Base-by-base conservation (phyloP, 1,140 invertebrate species). In the Trypoxylus dichotomus region DNA sequence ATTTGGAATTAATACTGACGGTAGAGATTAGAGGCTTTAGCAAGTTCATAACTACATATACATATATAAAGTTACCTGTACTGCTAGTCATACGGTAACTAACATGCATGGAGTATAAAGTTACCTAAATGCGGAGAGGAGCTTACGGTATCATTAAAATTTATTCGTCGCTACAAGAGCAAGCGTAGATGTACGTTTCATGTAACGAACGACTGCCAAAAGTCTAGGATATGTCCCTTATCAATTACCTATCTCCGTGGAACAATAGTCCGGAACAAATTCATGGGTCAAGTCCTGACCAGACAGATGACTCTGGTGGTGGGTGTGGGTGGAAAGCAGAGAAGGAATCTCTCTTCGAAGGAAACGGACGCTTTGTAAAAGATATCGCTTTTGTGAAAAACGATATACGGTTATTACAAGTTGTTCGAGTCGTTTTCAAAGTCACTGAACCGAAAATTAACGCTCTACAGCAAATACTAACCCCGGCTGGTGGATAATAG, bases 401-500 rank as follows among this genome's bases (percentile, higher is more conserved):
- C 37, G 71, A 73, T 73, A 32, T 73, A 73, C 71, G 71, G 71
- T 73, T 73, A 73, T 73, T 73, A 73, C 27, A n/a, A n/a, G 43
- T 47, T 47, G n/a, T 47, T 47, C 43, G 10, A 10, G 43, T 2
- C 43, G 43, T 47, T 47, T 47, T 47, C 43, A 47, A 47, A 47
- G 2, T n/a, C 43, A 47, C 43, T 47, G 43, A n/a, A 6, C 43
- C 43, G 43, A 47, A 47, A 47, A 47, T 47, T 47, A 47, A 47
- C 43, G 43, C 11, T 47, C 11, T 47, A 3, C 1, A 11, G 43
- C 43, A 47, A 47, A 47, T n/a, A 47, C 43, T 47, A 47, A 47
- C 43, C 43, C 43, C 43, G 43, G 11, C 11, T 32, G 3, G 43
- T 15, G 43, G 43, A 47, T n/a, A n/a, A 47, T 47, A 47, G 11